These are phyloP conservation scores for Stenoptilia bipunctidactyla DNA, from an alignment of 2,888 invertebrate genomes.

Conservation along the genomic window DNA sequence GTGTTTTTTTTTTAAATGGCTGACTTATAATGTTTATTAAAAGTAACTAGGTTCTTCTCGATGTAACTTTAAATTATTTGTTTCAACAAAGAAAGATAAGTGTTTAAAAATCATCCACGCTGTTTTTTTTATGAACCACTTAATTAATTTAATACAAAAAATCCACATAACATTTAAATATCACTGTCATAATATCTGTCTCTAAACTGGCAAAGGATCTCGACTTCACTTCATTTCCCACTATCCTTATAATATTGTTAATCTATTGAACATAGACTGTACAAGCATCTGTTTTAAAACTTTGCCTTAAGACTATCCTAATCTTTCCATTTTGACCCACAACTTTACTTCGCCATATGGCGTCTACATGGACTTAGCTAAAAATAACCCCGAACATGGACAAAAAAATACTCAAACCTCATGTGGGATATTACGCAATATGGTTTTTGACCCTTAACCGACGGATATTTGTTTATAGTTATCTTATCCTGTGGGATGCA, in stretches of 20 bases:
- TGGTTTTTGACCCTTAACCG: conserved; percentile 64
- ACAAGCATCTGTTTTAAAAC: not conserved
- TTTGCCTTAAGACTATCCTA: not conserved
- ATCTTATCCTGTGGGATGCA: conserved; percentile 23
- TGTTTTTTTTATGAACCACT: too few relatives aligned
- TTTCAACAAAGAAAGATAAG: too few relatives aligned
- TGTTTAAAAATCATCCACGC: too few relatives aligned
- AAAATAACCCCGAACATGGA: conserved; percentile 25
- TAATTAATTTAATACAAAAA: too few relatives aligned
- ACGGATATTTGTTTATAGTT: conserved; percentile 62
- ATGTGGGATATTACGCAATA: conserved; percentile 63
- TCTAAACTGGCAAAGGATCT: too few relatives aligned
- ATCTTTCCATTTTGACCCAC: conserved; percentile 7
- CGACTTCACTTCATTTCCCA: not conserved
- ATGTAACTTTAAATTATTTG: too few relatives aligned
- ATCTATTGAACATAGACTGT: not conserved
- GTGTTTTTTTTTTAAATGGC: too few relatives aligned
- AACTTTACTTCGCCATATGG: conserved; percentile 7
- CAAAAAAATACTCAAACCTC: conserved; percentile 58
- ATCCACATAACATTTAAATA: too few relatives aligned
- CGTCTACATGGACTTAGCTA: conserved; percentile 10
- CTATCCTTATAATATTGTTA: not conserved
- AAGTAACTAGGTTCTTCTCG: too few relatives aligned
- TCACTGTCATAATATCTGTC: too few relatives aligned
- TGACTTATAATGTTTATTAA: too few relatives aligned